Percentiles rank a stretch among this genome's conserved stretches.
Evolutionary conservation across 2,113 vertebrate species (phyloP).

Genomic region (Centropus bengalensis): DNA sequence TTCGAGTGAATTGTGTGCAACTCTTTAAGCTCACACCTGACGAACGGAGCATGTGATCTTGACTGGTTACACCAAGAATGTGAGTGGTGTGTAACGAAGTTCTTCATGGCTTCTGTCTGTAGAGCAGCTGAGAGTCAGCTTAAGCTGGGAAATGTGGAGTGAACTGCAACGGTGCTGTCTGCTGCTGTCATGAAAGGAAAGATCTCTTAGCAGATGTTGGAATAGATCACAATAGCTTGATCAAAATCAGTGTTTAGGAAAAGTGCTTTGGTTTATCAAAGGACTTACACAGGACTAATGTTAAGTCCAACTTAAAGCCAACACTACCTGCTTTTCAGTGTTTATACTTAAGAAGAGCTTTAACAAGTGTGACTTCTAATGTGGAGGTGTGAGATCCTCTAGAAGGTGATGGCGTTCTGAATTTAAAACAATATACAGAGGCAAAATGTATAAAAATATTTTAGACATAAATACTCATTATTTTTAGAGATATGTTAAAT

Average conservation of each 20-base stretch:
- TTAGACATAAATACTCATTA: background rate
- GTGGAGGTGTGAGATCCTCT: background rate
- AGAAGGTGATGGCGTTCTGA: background rate
- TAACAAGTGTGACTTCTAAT: fast-evolving
- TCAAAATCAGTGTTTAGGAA: background rate
- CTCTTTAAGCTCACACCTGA: background rate
- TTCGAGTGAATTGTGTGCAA: background rate
- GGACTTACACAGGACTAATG: background rate
- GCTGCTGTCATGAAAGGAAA: background rate
- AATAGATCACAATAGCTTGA: background rate
- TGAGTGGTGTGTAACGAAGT: background rate
- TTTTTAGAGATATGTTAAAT: background rate
- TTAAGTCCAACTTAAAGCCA: background rate
- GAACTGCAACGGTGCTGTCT: background rate
- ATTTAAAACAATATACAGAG: background rate
- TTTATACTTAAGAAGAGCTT: background rate
- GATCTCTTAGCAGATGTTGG: background rate
- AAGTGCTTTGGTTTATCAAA: background rate
- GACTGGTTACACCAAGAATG: background rate
- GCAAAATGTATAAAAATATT: background rate
- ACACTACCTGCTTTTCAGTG: fast-evolving
- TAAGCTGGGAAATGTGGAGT: background rate
- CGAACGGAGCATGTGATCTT: background rate
- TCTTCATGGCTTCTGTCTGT: background rate
- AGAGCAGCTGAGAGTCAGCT: background rate